Evolutionary conservation across 2,888 invertebrate genomes (phyloP).

Genomic region (Brachylomia viminalis): DNA sequence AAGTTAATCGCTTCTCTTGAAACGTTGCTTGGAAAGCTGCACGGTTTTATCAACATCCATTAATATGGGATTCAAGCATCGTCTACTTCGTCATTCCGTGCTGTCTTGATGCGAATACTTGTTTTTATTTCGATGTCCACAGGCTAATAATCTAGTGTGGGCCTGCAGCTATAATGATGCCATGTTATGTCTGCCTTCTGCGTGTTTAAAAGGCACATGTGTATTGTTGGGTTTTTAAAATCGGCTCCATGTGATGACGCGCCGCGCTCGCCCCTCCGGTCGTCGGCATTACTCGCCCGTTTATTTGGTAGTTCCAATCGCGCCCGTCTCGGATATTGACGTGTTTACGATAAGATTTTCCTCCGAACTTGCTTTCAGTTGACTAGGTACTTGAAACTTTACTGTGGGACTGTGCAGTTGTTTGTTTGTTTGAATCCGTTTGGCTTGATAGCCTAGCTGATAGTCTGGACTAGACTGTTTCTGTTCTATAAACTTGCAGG

Average conservation of each 20-base stretch:
- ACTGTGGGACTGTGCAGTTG: slow-evolving; percentile 64
- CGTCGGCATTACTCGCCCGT: slow-evolving; percentile 74
- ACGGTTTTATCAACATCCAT: slow-evolving; percentile 50
- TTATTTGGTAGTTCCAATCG: slow-evolving; percentile 83
- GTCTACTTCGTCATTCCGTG: slow-evolving; percentile 47
- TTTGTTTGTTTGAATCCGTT: slow-evolving; percentile 61
- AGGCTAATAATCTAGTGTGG: slow-evolving; percentile 77
- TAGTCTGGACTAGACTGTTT: slow-evolving; percentile 61
- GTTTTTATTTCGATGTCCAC: slow-evolving; percentile 76
- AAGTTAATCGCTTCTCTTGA: slow-evolving; percentile 32
- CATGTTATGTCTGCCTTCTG: slow-evolving; percentile 72
- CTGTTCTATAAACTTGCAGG: slow-evolving; percentile 77
- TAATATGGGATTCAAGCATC: slow-evolving; percentile 51
- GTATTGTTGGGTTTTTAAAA: slow-evolving; percentile 76
- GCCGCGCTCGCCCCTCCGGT: slow-evolving; percentile 80
- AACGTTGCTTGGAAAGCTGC: slow-evolving; percentile 46
- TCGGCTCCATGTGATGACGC: slow-evolving; percentile 79
- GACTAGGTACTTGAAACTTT: slow-evolving; percentile 61
- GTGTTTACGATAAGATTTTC: slow-evolving; percentile 71
- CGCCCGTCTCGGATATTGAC: slow-evolving; percentile 79
- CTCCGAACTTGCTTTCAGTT: slow-evolving; percentile 59
- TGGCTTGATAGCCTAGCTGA: slow-evolving; percentile 36
- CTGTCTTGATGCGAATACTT: slow-evolving; percentile 71
- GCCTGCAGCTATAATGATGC: slow-evolving; percentile 77
- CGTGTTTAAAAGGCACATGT: slow-evolving; percentile 72